A percentile compares a stretch with the other conserved stretches of the same genome.
Evolutionary conservation across 2,113 vertebrate genomes (phyloP).

Genomic region (Hyperopisus bebe): DNA sequence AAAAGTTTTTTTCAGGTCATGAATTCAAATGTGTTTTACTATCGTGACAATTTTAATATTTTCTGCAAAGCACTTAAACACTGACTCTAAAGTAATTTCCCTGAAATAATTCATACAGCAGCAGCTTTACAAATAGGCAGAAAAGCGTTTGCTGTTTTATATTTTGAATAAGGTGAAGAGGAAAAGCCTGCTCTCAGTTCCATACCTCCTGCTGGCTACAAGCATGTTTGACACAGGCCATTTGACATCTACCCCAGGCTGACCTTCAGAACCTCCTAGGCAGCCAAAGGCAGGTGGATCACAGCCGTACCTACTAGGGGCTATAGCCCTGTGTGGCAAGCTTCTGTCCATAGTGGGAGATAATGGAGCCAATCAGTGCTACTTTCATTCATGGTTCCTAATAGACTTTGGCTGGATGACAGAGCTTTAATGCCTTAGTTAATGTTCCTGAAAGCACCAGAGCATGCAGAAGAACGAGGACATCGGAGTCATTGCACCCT

Average conservation of each 20-base stretch:
- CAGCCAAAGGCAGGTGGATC: not conserved
- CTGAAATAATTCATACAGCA: not conserved
- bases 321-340: not conserved
- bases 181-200: not conserved
- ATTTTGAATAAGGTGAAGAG: not conserved
- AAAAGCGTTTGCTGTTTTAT: not conserved
- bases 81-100: not conserved
- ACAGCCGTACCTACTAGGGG: not conserved
- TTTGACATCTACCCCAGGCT: not conserved
- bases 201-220: not conserved
- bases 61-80: not conserved
- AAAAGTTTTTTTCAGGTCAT: not conserved
- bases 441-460: constrained; percentile 5
- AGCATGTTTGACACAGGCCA: not conserved
- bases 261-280: not conserved
- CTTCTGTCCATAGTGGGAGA: constrained; percentile 1
- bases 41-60: not conserved
- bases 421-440: constrained; percentile 13
- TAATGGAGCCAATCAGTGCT: not conserved
- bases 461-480: constrained; percentile 13
- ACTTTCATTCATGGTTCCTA: constrained; percentile 4
- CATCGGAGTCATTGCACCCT: not conserved
- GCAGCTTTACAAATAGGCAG: not conserved
- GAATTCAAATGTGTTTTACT: not conserved
- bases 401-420: constrained; percentile 2